A percentile compares a stretch with the other conserved stretches of the same genome.
Conservation (phyloP, 2,797 vertebrate genomes). For the Lindbergichthys nudifrons region DNA sequence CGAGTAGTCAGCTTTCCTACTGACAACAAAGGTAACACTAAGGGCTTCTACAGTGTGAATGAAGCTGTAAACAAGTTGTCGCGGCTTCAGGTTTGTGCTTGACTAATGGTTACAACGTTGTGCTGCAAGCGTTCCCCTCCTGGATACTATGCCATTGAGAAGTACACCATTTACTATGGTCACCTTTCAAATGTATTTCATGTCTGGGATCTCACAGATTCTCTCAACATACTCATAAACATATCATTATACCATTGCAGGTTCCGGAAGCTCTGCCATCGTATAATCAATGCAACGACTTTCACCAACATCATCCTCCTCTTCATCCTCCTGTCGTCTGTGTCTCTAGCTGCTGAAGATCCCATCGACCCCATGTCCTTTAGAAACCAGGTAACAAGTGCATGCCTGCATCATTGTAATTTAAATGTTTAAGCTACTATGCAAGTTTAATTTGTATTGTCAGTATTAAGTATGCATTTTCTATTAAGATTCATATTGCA, state of each 20-base stretch:
- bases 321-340: conserved; percentile 94
- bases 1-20: no score
- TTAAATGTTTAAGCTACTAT: not conserved
- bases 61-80: no score
- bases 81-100: no score
- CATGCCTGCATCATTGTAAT: not conserved
- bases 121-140: no score
- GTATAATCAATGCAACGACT: conserved; percentile 93
- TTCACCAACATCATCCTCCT: conserved; percentile 98
- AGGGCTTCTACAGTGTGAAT: no score
- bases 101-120: no score
- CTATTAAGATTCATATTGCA: not conserved
- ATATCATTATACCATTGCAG: conserved; percentile 74
- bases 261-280: conserved; percentile 92
- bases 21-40: no score
- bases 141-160: not conserved
- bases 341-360: conserved; percentile 93
- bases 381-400: conserved; percentile 87
- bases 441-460: not conserved
- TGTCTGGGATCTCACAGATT: not conserved
- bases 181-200: not conserved
- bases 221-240: not conserved
- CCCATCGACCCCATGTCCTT: conserved; percentile 92
- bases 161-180: not conserved
- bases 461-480: not conserved